Evolutionary conservation across 2,888 invertebrate genomes (phyloP), one percentile per base, ranked within the genome.

Genomic region (Anthoptus insignis): DNA sequence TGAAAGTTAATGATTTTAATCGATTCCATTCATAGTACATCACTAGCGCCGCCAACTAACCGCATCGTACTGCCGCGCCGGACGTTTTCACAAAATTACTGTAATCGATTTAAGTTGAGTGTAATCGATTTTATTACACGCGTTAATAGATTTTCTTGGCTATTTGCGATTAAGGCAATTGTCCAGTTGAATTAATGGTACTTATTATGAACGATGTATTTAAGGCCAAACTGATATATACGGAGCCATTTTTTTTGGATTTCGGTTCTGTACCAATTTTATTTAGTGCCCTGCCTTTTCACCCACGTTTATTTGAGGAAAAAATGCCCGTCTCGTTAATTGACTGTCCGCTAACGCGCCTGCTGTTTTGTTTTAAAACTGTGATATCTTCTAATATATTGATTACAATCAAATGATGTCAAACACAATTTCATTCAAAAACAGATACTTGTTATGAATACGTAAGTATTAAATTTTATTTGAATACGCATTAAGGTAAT

Each of bases 1-100:
- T 78, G 86, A 86, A 88, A 89, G 88, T 87, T 86, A 88, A 89
- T 88, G 81, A 80, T 82, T 83, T 85, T 88, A 89, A 89, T 88
- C 82, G 86, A 77, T 75, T 73, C 71, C 68, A 76, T 79, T 76
- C 84, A 83, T 60, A 80, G 86, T 61, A 80, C 83, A 81, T 84
- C 84, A 87, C 81, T 84, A 78, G 80, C 56, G 37, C 67, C 63
- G 63, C 49, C 63, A 57, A 49, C 63, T 49, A 49, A 57, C 63
- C 63, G 39, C 63, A 50, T 64, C 52, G 61, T 54, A 22, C 59
- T 27, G 59, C 61, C 57, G 50, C 34, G 45, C 45, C 9, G 56
- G 29, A 50, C 29, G 63, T 64, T 64, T 64, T 60, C 59, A 65
- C 58, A 54, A 65, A 65, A 54, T 59, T 59, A 14, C 47, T 42